Base-by-base conservation (phyloP, 2,113 vertebrate species). In the Embiotoca jacksoni region DNA sequence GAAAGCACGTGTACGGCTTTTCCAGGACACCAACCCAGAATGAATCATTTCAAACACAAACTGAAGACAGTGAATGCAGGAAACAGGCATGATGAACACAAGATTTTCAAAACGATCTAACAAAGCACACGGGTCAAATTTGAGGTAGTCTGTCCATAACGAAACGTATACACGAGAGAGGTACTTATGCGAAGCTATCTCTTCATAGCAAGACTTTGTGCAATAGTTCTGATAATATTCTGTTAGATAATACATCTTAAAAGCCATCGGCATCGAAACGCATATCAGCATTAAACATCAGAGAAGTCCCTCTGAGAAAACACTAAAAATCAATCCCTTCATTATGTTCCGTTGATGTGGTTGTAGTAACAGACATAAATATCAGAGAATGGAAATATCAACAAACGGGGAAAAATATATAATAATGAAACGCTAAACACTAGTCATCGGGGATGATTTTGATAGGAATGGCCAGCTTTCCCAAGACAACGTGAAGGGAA, bases 401-500 rank as follows among this genome's bases (percentile, higher is more conserved):
- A 73, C 16, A 60, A 32, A 36, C 5, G 7, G 6, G 3, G 6
- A 46, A 39, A n/a, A 13, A 57, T 23, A 53, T 2, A 15, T 60
- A 64, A 68, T 3, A 37, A 61, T 1, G 1, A 57, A 73, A 54
- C 2, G 16, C 11, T 7, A 23, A 35, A 68, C 55, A 37, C 62
- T 92, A 93, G 33, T 90, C 61, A 72, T 93, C 93, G 0, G 93
- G 94, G 65, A 95, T 90, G 10, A 95, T 94, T 84, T 84, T 93
- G 60, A 95, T 83, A 7, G 93, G 93, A 86, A 95, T 94, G 59
- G 93, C 94, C 78, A 95, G 87, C 72, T 89, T 92, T 91, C 95
- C 94, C 65, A 95, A 64, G 55, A 94, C 77, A 60, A 95, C 91
- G 67, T 93, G 92, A 37, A 95, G 82, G 64, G 91, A 91, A 63